Evolutionary conservation across 2,797 vertebrate genomes (phyloP).

Genomic region (Tachyglossus aculeatus): DNA sequence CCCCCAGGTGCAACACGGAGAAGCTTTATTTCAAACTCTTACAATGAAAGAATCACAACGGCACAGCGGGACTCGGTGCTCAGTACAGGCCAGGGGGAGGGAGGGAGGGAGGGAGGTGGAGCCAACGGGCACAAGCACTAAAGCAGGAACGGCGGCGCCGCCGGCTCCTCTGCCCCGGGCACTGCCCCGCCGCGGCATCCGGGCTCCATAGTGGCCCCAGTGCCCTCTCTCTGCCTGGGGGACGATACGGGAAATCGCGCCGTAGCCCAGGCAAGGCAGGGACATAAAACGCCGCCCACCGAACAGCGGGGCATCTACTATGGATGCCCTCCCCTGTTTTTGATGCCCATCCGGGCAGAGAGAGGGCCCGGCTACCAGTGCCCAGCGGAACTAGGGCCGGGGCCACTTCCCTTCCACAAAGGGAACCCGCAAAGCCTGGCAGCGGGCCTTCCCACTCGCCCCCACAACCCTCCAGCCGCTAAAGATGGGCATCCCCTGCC

Average conservation of each 20-base stretch:
- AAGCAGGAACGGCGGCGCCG: rapidly evolving
- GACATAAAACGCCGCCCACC: not conserved
- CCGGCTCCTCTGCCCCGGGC: not conserved
- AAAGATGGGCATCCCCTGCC: too few species aligned
- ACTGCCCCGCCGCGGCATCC: too few species aligned
- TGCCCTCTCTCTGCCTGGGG: not conserved
- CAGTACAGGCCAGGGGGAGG: conserved; percentile 14
- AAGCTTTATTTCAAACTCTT: conserved; percentile 78
- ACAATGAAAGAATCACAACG: conserved; percentile 71
- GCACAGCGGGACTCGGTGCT: conserved; percentile 56
- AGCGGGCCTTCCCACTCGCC: too few species aligned
- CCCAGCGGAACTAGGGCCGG: too few species aligned
- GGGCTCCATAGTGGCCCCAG: not conserved
- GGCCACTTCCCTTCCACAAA: too few species aligned
- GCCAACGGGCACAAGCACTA: conserved; percentile 20
- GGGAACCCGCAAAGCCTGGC: too few species aligned
- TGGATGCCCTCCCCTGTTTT: too few species aligned
- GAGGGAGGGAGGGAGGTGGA: not conserved
- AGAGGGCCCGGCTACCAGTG: not conserved
- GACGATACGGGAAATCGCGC: not conserved
- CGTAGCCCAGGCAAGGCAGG: too few species aligned
- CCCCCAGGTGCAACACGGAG: conserved; percentile 48
- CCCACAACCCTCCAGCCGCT: too few species aligned
- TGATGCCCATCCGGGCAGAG: too few species aligned
- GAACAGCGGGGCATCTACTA: not conserved